These are phyloP conservation scores for Grus americana DNA, from an alignment of 2,113 vertebrate species.

Conservation along the genomic window DNA sequence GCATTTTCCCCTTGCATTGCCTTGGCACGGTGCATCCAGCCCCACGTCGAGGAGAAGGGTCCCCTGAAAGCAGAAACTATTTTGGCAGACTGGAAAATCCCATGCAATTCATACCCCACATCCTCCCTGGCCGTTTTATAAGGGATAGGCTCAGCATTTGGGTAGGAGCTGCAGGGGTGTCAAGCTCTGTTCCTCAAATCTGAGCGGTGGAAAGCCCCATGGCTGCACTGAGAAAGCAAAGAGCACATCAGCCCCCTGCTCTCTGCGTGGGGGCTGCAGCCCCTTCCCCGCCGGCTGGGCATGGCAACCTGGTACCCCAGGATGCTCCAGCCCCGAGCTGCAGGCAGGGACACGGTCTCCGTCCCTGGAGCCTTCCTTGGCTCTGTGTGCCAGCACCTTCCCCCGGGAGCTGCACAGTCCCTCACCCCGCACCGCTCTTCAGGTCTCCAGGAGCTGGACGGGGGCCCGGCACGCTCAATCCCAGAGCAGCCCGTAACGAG, in stretches of 20 bases:
- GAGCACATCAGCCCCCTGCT: background rate
- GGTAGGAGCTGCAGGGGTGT: background rate
- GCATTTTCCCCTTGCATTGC: background rate
- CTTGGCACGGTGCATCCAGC: background rate
- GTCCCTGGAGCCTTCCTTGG: background rate
- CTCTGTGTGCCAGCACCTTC: background rate
- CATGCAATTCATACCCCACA: background rate
- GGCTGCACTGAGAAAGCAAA: background rate
- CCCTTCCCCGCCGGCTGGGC: rapidly evolving
- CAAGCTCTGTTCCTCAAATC: background rate
- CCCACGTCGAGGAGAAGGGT: rapidly evolving
- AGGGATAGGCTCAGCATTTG: background rate
- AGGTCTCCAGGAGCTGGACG: slow-evolving; percentile 43
- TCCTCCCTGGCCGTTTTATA: background rate
- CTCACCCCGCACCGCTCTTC: background rate
- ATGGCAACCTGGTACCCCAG: background rate
- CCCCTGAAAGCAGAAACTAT: background rate
- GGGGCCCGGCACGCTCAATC: background rate
- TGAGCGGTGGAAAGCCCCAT: background rate
- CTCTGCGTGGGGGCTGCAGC: rapidly evolving
- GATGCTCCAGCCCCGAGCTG: background rate
- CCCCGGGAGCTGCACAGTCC: background rate
- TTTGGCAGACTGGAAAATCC: background rate
- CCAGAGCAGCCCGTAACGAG: slow-evolving; percentile 21
- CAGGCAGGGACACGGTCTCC: background rate